phyloP scores from a whole-genome alignment of 2,113 vertebrate species.

The Orthonyx spaldingii region DNA sequence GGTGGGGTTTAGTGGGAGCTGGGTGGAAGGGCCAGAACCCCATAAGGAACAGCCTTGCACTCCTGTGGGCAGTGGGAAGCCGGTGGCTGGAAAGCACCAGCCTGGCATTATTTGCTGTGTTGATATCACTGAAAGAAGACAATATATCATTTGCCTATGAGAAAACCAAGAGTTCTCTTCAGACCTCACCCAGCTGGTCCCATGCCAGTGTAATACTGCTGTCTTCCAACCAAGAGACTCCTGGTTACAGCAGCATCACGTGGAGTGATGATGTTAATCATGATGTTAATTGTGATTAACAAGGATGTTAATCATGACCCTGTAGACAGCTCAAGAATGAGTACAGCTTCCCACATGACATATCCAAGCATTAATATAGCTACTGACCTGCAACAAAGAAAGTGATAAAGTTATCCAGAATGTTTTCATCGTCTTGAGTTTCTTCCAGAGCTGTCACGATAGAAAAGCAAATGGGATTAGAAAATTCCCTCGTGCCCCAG shows the following conservation, averaged over 20 bases:
- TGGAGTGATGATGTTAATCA: neutral
- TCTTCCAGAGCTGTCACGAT: slow-evolving; percentile 73
- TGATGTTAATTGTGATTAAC: neutral
- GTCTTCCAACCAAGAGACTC: neutral
- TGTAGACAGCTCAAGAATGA: neutral
- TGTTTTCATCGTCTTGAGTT: slow-evolving; percentile 77
- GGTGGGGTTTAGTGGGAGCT: neutral
- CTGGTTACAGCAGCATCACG: neutral
- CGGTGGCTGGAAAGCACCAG: neutral
- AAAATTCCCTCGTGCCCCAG: neutral
- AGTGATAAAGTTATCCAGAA: slow-evolving; percentile 91
- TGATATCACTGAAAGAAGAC: neutral
- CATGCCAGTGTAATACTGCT: neutral
- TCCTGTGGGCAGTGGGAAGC: neutral
- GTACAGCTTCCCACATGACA: neutral
- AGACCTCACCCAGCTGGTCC: neutral
- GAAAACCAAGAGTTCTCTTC: neutral
- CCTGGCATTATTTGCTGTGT: neutral
- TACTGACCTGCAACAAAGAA: slow-evolving; percentile 90
- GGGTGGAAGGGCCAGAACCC: neutral
- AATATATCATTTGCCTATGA: neutral
- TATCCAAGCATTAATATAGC: neutral
- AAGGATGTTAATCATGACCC: neutral
- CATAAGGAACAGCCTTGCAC: fast-evolving
- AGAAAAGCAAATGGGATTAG: neutral